phyloP scores from a whole-genome alignment of 2,113 vertebrate species.

The Urocynchramus pylzowi region DNA sequence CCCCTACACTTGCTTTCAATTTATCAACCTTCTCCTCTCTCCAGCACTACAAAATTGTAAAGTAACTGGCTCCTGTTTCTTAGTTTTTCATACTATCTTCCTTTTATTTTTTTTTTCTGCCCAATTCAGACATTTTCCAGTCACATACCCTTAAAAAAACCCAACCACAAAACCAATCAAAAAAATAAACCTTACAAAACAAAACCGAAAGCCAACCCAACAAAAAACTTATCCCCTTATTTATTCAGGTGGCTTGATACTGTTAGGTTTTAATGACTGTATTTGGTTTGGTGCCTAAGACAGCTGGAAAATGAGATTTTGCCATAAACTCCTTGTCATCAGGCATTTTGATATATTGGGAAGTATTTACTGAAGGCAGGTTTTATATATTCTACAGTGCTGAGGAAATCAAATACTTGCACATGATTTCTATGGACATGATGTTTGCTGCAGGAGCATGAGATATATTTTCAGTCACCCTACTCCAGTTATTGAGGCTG shows the following conservation, averaged over 20 bases:
- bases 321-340: neutral
- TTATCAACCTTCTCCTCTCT: neutral
- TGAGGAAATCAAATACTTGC: neutral
- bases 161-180: accelerated
- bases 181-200: neutral
- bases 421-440: neutral
- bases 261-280: neutral
- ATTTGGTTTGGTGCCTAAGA: neutral
- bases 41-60: neutral
- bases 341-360: neutral
- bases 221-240: neutral
- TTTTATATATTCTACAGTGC: neutral
- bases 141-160: neutral
- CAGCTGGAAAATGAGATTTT: neutral
- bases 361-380: neutral
- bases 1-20: neutral
- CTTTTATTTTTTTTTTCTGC: neutral
- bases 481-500: neutral
- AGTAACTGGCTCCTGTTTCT: neutral
- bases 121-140: neutral
- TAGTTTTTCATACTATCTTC: neutral
- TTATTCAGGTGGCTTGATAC: neutral
- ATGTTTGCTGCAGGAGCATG: neutral
- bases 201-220: neutral
- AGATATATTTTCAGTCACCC: neutral